Evolutionary conservation across 2,888 invertebrate genomes (phyloP), one percentile per base, ranked within the genome.

Genomic region (Synergus umbraculus): DNA sequence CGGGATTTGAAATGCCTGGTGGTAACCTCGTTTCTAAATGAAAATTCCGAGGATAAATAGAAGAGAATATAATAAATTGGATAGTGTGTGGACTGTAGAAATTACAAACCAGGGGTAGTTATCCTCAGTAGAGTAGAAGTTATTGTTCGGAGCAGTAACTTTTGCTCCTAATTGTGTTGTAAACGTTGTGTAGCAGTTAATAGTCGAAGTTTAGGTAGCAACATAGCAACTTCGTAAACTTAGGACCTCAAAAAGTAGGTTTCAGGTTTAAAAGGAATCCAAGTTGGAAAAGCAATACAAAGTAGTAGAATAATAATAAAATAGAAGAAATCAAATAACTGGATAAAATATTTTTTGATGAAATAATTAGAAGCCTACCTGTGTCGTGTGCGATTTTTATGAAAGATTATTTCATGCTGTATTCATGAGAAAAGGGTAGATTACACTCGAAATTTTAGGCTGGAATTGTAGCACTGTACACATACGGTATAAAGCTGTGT

Each of bases 91-190:
- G 18, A 58, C 18, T 69, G 29, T 37, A 46, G 69, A 44, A 73
- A 73, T 73, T 73, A 54, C 41, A 41, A 73, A 54, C 54, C n/a
- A 54, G n/a, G 10, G 49, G 41, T 73, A 73, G 73, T 73, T 73
- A 73, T 41, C n/a, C 73, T 58, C 54, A 1, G 73, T 12, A 54
- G 73, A 54, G 73, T 73, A 54, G 41, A 73, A 73, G 54, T 54
- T 73, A 73, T 73, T 29, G 73, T 49, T 54, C 54, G 18, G 29
- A 37, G 73, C 18, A 73, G 54, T 73, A 73, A 73, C 54, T 73
- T 49, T 54, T 73, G 12, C 18, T 29, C 10, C 73, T 37, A 73
- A 58, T 73, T 58, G 37, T 73, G 73, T 54, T 73, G 73, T 73
- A 73, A 58, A 58, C 73, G 54, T 54, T 54, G 73, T 73, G 73